Percentiles rank a stretch among this genome's conserved stretches.
These are phyloP conservation scores for Cacoxenus indagator DNA, from an alignment of 2,888 invertebrate species.

Conservation along the genomic window DNA sequence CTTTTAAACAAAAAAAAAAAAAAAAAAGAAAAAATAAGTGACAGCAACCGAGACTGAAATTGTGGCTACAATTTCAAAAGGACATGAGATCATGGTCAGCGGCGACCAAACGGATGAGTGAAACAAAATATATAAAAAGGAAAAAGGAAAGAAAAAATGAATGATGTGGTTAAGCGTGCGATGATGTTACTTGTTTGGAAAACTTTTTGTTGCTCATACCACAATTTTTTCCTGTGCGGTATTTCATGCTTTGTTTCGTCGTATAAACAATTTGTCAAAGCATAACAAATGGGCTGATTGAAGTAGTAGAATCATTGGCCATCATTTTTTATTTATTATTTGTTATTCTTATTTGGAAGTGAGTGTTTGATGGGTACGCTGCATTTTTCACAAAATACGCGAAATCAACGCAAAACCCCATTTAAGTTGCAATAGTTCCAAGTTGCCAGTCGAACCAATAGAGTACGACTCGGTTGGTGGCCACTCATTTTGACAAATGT, in stretches of 20 bases:
- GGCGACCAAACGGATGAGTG: not conserved
- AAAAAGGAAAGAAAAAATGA: constrained; percentile 26
- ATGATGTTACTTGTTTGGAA: constrained; percentile 40
- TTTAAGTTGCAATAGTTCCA: not conserved
- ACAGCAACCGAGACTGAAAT: too few relatives aligned
- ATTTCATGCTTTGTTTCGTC: not conserved
- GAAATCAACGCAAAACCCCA: not conserved
- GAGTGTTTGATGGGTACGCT: not conserved
- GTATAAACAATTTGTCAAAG: constrained; percentile 53
- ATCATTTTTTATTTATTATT: not conserved
- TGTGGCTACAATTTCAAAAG: too few relatives aligned
- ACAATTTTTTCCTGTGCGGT: not conserved
- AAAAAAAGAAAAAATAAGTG: too few relatives aligned
- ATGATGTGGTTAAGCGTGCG: constrained; percentile 50
- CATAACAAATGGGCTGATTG: constrained; percentile 52
- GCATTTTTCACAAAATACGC: not conserved
- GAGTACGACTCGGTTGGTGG: not conserved
- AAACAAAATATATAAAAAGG: not conserved
- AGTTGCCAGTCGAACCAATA: not conserved
- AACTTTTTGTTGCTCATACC: constrained; percentile 39
- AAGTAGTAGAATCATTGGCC: not conserved
- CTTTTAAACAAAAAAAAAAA: too few relatives aligned
- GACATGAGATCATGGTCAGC: not conserved
- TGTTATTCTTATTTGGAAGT: not conserved
- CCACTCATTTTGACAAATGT: not conserved